Conservation (phyloP, 2,797 vertebrate genomes). For the Neosilurus mollespiculum region DNA sequence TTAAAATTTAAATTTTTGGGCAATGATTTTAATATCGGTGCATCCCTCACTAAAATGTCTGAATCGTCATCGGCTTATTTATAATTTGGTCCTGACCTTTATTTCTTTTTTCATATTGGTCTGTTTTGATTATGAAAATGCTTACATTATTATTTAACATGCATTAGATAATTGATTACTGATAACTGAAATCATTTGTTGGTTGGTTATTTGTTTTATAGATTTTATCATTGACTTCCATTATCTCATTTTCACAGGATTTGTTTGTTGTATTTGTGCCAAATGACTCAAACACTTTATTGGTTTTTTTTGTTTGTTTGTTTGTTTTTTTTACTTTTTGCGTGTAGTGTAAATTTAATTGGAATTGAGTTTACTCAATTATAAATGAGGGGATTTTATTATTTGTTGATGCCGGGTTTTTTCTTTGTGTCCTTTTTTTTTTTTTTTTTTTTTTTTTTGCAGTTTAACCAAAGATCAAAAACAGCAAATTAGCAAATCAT, state of each 20-base stretch:
- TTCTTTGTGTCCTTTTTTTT: not conserved
- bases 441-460: not conserved
- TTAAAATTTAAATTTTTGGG: not conserved
- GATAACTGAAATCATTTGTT: not conserved
- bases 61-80: not conserved
- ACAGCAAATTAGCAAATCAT: slow-evolving; percentile 22
- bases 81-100: not conserved
- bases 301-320: no score
- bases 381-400: not conserved
- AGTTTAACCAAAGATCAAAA: slow-evolving; percentile 26
- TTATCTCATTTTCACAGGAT: no score
- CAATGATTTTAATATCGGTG: not conserved
- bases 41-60: not conserved
- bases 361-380: not conserved
- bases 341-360: slow-evolving; percentile 1
- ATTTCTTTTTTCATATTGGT: not conserved
- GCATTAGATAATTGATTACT: not conserved
- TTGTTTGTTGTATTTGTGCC: not conserved
- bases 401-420: not conserved
- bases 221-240: not conserved
- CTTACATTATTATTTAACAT: not conserved
- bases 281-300: not conserved
- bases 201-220: not conserved
- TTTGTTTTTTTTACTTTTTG: not conserved
- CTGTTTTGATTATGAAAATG: not conserved